Base-by-base conservation (phyloP, 2,113 vertebrate species). In the Alces alces region DNA sequence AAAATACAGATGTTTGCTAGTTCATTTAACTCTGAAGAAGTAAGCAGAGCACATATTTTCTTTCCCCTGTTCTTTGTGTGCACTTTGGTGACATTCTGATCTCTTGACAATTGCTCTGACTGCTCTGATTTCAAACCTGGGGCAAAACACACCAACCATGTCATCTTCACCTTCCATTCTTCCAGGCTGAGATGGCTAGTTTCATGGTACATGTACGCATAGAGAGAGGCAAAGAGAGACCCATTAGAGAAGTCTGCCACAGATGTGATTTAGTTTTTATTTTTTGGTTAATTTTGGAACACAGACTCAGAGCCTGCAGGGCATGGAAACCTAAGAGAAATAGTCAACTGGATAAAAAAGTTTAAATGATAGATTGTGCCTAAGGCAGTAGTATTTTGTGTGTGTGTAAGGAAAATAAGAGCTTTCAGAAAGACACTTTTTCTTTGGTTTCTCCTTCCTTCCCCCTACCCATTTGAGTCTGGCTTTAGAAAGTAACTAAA, bases 321-420 rank as follows among this genome's bases (percentile, higher is more conserved):
- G n/a, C 64, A 91, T 78, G n/a, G 70, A 79, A 95, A 96, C 73
- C 87, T 97, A 11, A 95, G 89, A 95, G 88, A 96, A 96, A 98
- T 9, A 96, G 73, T 92, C 57, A 97, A 89, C n/a, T 93, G 83
- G 50, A 58, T 97, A 93, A n/a, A 95, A 82, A 96, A 52, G 76
- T 92, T 96, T 95, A 97, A 95, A 91, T 91, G 96, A 95, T 86
- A 96, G 39, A 86, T 47, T 66, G n/a, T 86, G 80, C 85, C 92
- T 89, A 58, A 90, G 39, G 60, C n/a, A n/a, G 21, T 28, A 50
- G 7, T 23, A 27, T n/a, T 54, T 47, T 79, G 21, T 25, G 4
- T 21, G n/a, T 55, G 66, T 70, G 45, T 25, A 30, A 6, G 54
- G 12, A 30, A 93, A 92, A 95, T 54, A 89, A 91, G 54, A 89